Evolutionary conservation across 2,888 invertebrate genomes (phyloP), one percentile per base, ranked within the genome.

Genomic region (Drosophila lutescens): DNA sequence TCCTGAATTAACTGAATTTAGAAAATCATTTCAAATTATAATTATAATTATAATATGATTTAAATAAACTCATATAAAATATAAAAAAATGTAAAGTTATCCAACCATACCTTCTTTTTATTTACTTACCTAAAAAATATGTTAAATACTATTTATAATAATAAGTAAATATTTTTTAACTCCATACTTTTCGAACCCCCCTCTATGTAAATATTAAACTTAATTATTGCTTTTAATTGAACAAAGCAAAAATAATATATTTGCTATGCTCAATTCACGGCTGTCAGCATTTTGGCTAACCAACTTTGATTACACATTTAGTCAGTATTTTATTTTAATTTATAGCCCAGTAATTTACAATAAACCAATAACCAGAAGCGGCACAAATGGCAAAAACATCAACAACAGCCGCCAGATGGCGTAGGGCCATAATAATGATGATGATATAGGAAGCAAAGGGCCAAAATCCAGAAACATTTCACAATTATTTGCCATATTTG

Each of bases 401-500:
- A 71, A 50, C 55, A 73, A 47, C 60, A 62, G 44, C 49, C 41
- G 61, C 40, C 38, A 49, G 68, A 68, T 66, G 66, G 32, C 44
- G 43, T 15, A n/a, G 13, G 10, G 15, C 2, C 13, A 46, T 30
- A 44, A 51, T 46, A 32, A 15, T 62, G 23, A 61, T 40, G 47
- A 62, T 62, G 34, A 38, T 61, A 62, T 46, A 23, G 32, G 23
- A 62, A 32, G 38, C 34, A 8, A 20, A 34, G 36, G 8, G 34
- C 49, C 26, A 20, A 17, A 34, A 34, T 49, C 17, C 47, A 12
- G 26, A 72, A 87, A 79, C 72, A 86, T 82, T 88, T 82, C 76
- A 72, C 67, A 73, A 77, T 75, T 90, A 90, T 85, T 73, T 70
- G 81, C 85, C 80, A 86, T 82, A 84, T 89, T 83, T 87, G 82